Evolutionary conservation across 1,140 invertebrate genomes (phyloP).

Genomic region (Odontomachus brunneus): DNA sequence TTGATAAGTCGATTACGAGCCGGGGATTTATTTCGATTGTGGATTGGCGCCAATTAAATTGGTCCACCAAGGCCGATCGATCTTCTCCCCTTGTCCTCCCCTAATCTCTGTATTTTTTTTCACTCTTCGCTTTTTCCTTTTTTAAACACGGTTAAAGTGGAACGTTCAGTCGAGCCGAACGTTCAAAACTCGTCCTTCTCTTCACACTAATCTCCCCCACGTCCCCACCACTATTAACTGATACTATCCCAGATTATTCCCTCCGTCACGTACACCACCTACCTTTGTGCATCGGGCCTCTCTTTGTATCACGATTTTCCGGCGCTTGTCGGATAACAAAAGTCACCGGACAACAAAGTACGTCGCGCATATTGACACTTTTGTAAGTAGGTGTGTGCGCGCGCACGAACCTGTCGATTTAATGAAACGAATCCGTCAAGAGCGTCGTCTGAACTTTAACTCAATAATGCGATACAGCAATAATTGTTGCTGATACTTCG

Average conservation of each 20-base stretch:
- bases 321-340: conserved; percentile 61
- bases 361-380: conserved; percentile 49
- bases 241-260: conserved; percentile 19
- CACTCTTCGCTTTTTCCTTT: conserved; percentile 12
- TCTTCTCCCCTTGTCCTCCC: background rate
- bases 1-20: conserved; percentile 5
- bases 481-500: conserved; percentile 8
- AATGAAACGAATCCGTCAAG: conserved; percentile 20
- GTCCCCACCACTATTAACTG: conserved; percentile 9
- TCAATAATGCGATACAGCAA: conserved; percentile 23
- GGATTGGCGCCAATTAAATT: conserved; percentile 4
- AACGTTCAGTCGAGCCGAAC: conserved; percentile 27
- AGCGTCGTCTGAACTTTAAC: background rate
- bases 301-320: conserved; percentile 51
- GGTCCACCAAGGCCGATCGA: background rate
- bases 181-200: background rate
- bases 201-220: background rate
- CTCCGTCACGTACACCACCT: background rate
- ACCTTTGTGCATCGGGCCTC: conserved; percentile 14
- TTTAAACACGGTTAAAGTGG: conserved; percentile 23
- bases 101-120: too few relatives aligned
- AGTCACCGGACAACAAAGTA: conserved; percentile 51
- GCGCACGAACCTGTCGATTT: conserved; percentile 9
- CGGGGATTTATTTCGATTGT: conserved; percentile 11
- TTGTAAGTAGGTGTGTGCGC: conserved; percentile 19